These are phyloP conservation scores for Caenorhabditis inopinata DNA, from an alignment of 1,140 invertebrate genomes.

Conservation along the genomic window DNA sequence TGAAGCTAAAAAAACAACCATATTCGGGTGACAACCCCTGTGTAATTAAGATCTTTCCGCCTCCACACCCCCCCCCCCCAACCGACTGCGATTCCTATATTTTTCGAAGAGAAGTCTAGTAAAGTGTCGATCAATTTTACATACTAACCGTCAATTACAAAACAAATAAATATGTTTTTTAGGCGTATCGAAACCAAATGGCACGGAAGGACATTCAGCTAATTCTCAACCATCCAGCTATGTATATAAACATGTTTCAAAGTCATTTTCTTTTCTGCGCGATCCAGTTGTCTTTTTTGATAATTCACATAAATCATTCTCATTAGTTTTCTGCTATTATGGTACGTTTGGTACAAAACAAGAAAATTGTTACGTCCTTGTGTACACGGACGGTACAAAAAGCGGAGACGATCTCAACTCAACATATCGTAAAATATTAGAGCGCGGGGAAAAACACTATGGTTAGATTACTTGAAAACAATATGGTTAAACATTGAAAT, in stretches of 20 bases:
- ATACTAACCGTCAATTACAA: constrained; percentile 34
- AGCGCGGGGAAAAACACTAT: neutral
- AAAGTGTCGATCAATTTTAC: constrained; percentile 21
- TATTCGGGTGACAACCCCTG: constrained; percentile 12
- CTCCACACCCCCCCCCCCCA: too few relatives aligned
- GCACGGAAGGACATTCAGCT: constrained; percentile 29
- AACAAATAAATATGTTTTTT: constrained; percentile 26
- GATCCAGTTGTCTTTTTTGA: neutral
- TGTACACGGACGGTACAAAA: neutral
- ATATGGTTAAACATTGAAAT: constrained; percentile 4
- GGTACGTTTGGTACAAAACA: neutral
- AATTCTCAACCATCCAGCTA: constrained; percentile 19
- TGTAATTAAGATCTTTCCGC: constrained; percentile 15
- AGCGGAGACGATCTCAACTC: neutral
- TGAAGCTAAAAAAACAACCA: constrained; percentile 16
- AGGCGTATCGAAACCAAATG: neutral
- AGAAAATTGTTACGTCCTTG: neutral
- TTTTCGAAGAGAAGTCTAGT: constrained; percentile 3
- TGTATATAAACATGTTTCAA: constrained; percentile 24
- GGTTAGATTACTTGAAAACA: neutral
- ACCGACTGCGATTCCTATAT: constrained; percentile 3
- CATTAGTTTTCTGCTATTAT: neutral
- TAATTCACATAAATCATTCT: constrained; percentile 30
- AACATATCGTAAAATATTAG: constrained; percentile 20
- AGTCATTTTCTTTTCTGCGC: neutral